A percentile compares a stretch with the other conserved stretches of the same genome.
Evolutionary conservation across 2,797 vertebrate genomes (phyloP).

Genomic region (Helarctos malayanus): DNA sequence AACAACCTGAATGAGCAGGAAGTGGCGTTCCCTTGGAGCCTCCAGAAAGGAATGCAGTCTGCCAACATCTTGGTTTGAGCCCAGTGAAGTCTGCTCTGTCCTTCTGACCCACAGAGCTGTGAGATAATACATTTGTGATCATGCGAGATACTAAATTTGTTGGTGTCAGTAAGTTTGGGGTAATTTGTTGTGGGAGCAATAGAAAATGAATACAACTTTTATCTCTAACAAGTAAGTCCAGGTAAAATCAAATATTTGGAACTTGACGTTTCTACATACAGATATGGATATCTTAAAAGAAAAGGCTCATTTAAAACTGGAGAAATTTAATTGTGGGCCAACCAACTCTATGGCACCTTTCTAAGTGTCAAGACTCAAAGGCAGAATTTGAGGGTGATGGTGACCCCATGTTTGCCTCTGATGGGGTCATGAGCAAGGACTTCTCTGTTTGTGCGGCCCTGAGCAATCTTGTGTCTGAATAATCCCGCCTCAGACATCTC

Average conservation of each 20-base stretch:
- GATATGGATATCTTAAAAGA: not conserved
- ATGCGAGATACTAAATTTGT: not conserved
- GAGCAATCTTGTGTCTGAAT: not conserved
- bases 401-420: not conserved
- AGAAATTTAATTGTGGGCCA: not conserved
- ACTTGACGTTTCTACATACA: not conserved
- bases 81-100: not conserved
- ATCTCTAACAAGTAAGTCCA: not conserved
- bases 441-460: not conserved
- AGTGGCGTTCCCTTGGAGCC: not conserved
- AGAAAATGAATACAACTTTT: not conserved
- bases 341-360: not conserved
- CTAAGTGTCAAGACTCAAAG: not conserved
- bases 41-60: not conserved
- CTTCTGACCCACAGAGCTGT: not conserved
- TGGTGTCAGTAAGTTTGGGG: not conserved
- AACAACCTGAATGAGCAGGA: not conserved
- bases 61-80: not conserved
- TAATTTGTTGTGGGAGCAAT: not conserved
- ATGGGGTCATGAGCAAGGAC: not conserved
- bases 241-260: conserved; percentile 16
- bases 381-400: not conserved
- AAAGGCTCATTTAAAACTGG: conserved; percentile 2
- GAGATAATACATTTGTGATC: too few relatives aligned
- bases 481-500: not conserved